Percentiles rank a stretch among this genome's conserved stretches.
Conservation (phyloP, 2,113 vertebrate genomes). For the Lethenteron reissneri region DNA sequence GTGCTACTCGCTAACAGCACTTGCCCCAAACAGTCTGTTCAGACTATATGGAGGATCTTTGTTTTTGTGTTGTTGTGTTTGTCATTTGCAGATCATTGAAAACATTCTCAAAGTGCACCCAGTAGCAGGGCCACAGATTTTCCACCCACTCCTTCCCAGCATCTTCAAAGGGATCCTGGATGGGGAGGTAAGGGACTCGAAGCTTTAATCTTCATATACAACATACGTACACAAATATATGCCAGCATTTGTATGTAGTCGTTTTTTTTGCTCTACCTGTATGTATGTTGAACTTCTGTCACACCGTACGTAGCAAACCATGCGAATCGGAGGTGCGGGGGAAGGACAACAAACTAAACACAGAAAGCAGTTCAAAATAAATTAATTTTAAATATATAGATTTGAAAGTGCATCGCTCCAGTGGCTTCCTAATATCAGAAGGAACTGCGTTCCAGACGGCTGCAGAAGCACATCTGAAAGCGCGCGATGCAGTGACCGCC, state of each 20-base stretch:
- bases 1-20: too few species aligned
- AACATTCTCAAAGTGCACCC: conserved; percentile 74
- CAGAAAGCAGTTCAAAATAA: too few species aligned
- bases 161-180: conserved; percentile 62
- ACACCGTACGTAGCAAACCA: neutral
- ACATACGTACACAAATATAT: neutral
- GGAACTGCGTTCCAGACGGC: too few species aligned
- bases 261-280: neutral
- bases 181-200: conserved; percentile 48
- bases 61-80: conserved; percentile 12
- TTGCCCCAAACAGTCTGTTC: too few species aligned
- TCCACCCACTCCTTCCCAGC: conserved; percentile 56
- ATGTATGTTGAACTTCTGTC: neutral
- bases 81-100: conserved; percentile 59
- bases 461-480: too few species aligned
- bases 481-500: too few species aligned
- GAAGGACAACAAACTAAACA: neutral
- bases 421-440: too few species aligned
- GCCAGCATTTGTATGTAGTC: too few species aligned
- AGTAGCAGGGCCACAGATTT: conserved; percentile 53
- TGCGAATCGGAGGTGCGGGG: neutral
- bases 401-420: too few species aligned
- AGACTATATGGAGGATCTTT: neutral
- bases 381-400: too few species aligned
- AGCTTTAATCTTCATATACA: neutral